Evolutionary conservation across 2,888 invertebrate genomes (phyloP).

Genomic region (Priocnemis perturbator): DNA sequence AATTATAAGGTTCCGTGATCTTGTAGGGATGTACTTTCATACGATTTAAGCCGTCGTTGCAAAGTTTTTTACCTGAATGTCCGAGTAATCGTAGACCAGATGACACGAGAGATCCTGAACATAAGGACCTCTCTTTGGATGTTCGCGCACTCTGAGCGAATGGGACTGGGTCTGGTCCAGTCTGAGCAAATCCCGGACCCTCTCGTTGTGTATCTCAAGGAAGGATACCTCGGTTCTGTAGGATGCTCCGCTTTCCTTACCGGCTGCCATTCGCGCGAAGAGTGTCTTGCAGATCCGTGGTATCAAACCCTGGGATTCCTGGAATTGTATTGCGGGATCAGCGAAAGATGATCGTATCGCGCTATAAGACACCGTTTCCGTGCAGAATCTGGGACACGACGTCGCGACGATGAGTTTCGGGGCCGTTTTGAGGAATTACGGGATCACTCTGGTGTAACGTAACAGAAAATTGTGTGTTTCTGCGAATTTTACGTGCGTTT

Average conservation of each 20-base stretch:
- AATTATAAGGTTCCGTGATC: no score
- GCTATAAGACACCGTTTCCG: no score
- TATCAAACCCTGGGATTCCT: slow-evolving; percentile 89
- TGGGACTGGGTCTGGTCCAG: slow-evolving; percentile 79
- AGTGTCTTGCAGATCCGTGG: slow-evolving; percentile 90
- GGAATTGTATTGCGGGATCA: slow-evolving; percentile 41
- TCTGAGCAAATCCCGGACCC: slow-evolving; percentile 84
- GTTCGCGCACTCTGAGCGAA: slow-evolving; percentile 86
- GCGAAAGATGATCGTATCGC: slow-evolving; percentile 3
- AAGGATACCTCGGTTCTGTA: slow-evolving; percentile 92
- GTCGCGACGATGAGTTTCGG: no score
- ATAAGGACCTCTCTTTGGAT: slow-evolving; percentile 87
- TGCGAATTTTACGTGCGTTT: no score
- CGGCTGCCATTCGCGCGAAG: slow-evolving; percentile 88
- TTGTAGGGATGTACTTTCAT: no score
- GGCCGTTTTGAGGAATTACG: no score
- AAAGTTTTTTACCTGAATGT: slow-evolving; percentile 82
- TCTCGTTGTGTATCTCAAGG: slow-evolving; percentile 90
- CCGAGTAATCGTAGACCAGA: slow-evolving; percentile 89
- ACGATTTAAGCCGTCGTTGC: no score
- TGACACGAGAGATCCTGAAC: slow-evolving; percentile 92
- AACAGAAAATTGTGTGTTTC: no score
- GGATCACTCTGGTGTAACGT: no score
- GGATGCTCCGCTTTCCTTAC: slow-evolving; percentile 87
- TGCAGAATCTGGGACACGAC: no score